Percentiles rank a stretch among this genome's conserved stretches.
Evolutionary conservation across 2,797 vertebrate genomes (phyloP).

Genomic region (Xerus rutilus): DNA sequence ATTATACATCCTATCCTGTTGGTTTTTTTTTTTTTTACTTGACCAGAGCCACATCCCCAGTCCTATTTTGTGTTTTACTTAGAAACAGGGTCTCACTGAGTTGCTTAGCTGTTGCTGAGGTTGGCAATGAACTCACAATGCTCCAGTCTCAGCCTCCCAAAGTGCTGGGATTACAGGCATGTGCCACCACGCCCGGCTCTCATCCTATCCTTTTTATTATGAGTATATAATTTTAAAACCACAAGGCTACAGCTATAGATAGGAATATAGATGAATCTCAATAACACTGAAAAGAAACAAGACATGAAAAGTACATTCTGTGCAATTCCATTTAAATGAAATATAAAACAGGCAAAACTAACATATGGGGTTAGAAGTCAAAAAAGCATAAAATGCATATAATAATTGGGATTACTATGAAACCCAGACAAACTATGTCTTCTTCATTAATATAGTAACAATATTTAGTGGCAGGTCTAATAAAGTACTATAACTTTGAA

Average conservation of each 20-base stretch:
- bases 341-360: neutral
- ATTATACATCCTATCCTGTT: neutral
- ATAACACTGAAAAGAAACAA: neutral
- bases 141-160: no score
- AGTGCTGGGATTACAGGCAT: no score
- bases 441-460: neutral
- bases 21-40: no score
- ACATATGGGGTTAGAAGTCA: neutral
- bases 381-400: neutral
- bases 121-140: no score
- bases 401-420: neutral
- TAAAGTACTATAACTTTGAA: neutral
- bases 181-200: no score
- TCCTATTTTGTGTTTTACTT: no score
- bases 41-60: no score
- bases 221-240: neutral
- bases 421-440: neutral
- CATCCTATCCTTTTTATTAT: neutral
- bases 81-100: no score
- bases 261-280: neutral
- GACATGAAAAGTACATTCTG: neutral
- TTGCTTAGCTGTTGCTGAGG: no score
- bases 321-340: neutral
- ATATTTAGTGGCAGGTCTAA: neutral
- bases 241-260: neutral